Evolutionary conservation across 2,113 vertebrate genomes (phyloP).

Genomic region (Halcyon malimbica): DNA sequence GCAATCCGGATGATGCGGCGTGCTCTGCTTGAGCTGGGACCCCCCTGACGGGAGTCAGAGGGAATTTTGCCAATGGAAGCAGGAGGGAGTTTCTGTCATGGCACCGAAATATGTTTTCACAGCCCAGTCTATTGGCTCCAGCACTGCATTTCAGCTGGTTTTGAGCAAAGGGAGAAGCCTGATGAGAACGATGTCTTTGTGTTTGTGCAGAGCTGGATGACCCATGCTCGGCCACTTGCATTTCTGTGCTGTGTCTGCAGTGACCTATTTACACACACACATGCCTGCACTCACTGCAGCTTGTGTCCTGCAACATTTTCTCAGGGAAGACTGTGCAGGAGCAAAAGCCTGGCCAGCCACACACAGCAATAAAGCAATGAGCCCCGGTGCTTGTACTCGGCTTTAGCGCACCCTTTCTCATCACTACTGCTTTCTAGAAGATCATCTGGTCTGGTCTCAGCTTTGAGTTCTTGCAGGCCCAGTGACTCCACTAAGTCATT

Average conservation of each 20-base stretch:
- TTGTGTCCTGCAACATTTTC: not conserved
- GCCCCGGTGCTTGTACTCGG: not conserved
- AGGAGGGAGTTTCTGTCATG: not conserved
- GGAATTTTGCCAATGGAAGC: not conserved
- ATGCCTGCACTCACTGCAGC: not conserved
- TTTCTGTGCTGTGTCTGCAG: not conserved
- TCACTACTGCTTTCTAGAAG: not conserved
- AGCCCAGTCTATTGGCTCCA: not conserved
- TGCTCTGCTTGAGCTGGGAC: not conserved
- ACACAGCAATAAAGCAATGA: not conserved
- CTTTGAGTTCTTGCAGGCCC: not conserved
- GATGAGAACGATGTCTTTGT: rapidly evolving
- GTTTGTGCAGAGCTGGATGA: not conserved
- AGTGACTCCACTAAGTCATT: not conserved
- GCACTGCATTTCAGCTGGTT: not conserved
- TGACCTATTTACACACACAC: rapidly evolving
- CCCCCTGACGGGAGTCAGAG: not conserved
- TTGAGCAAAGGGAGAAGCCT: not conserved
- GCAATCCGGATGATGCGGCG: rapidly evolving
- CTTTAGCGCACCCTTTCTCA: not conserved
- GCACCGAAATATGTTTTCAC: not conserved
- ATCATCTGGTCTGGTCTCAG: not conserved
- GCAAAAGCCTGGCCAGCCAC: not conserved
- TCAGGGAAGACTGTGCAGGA: rapidly evolving
- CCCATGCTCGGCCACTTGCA: rapidly evolving